Evolutionary conservation across 2,888 invertebrate species (phyloP).

Genomic region (Phalera bucephala): DNA sequence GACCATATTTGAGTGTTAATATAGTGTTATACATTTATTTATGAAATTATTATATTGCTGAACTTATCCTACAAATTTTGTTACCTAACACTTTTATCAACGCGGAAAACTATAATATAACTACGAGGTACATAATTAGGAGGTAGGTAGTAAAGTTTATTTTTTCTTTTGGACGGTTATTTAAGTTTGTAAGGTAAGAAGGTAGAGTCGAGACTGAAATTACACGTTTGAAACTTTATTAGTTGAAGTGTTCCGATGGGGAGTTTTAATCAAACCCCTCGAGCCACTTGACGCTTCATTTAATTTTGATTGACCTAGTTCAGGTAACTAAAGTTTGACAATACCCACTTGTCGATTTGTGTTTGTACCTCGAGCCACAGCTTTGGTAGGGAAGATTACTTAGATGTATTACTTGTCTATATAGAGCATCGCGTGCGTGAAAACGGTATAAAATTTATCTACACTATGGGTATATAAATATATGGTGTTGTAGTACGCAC

Average conservation of each 20-base stretch:
- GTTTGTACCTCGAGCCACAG: too few relatives aligned
- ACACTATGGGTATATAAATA: too few relatives aligned
- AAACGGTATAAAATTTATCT: too few relatives aligned
- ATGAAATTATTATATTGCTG: constrained; percentile 41
- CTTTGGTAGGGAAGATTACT: too few relatives aligned
- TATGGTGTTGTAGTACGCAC: too few relatives aligned
- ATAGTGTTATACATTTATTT: too few relatives aligned
- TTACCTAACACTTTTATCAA: constrained; percentile 9
- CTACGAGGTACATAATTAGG: too few relatives aligned
- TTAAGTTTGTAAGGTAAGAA: constrained; percentile 14
- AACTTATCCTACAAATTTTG: constrained; percentile 38
- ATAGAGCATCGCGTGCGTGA: too few relatives aligned
- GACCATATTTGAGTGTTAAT: too few relatives aligned
- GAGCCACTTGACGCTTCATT: constrained; percentile 32
- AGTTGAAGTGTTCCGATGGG: constrained; percentile 30
- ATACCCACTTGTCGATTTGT: too few relatives aligned
- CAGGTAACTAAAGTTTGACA: constrained; percentile 6
- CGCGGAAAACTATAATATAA: too few relatives aligned
- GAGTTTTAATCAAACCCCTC: constrained; percentile 30
- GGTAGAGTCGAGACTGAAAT: constrained; percentile 37
- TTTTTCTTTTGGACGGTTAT: constrained; percentile 4
- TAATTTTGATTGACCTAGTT: constrained; percentile 28
- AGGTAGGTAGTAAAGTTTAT: constrained; percentile 5
- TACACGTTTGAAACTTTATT: constrained; percentile 43
- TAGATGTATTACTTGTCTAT: too few relatives aligned